phyloP scores from a whole-genome alignment of 1,140 invertebrate species.

The Ceratina calcarata region DNA sequence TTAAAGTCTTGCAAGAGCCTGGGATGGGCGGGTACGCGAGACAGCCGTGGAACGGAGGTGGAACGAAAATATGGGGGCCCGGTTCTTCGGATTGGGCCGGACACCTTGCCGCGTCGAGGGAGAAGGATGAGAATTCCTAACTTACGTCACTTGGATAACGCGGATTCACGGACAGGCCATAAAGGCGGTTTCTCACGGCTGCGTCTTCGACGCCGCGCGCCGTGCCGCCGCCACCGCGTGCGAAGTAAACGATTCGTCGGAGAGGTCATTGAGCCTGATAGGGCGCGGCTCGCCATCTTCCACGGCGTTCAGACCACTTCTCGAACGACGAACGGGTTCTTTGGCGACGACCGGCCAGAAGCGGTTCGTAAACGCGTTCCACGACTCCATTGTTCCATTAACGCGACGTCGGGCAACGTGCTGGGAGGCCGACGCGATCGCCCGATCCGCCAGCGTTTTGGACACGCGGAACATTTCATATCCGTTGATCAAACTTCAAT shows the following conservation, averaged over 20 bases:
- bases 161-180: constrained; percentile 45
- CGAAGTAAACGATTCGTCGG: constrained; percentile 72
- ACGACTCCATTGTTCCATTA: constrained; percentile 14
- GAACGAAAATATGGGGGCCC: background rate
- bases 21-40: background rate
- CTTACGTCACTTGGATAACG: constrained; percentile 56
- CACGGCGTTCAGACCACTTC: constrained; percentile 65
- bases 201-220: constrained; percentile 43
- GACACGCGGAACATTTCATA: too few species aligned
- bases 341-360: constrained; percentile 10
- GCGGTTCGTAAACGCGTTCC: background rate
- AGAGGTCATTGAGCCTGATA: constrained; percentile 75
- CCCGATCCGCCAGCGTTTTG: too few species aligned
- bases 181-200: constrained; percentile 62
- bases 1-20: background rate
- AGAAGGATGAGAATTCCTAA: constrained; percentile 20
- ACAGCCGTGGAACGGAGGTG: background rate
- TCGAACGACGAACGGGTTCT: constrained; percentile 48
- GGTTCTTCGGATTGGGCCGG: background rate
- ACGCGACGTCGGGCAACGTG: constrained; percentile 2
- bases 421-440: background rate
- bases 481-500: too few species aligned
- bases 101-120: constrained; percentile 22
- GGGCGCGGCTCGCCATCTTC: constrained; percentile 74
- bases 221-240: constrained; percentile 48